phyloP scores from a whole-genome alignment of 2,113 vertebrate species.

The Microcebus tavaratra region DNA sequence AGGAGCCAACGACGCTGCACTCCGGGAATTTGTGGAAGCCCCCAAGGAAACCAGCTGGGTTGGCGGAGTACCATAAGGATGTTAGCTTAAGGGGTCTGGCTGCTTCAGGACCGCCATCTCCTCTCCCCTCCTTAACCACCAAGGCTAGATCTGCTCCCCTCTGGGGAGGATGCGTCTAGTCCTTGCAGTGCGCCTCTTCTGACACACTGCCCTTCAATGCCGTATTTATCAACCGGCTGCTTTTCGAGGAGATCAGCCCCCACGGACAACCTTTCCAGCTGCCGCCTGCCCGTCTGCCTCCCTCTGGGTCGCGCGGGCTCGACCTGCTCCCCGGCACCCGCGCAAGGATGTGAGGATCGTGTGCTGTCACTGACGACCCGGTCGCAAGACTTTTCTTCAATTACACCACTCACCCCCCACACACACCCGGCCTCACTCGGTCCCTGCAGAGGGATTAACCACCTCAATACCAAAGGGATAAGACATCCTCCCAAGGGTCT shows the following conservation, averaged over 20 bases:
- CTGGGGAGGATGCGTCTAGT: rapidly evolving
- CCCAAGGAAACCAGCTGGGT: not conserved
- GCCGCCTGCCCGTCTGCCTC: rapidly evolving
- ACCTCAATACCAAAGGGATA: not conserved
- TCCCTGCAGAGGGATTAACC: not conserved
- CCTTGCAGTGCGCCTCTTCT: not conserved
- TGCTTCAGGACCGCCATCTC: not conserved
- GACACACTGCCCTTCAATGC: not conserved
- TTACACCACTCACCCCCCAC: not conserved
- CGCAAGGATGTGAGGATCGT: not conserved
- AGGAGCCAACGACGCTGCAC: rapidly evolving
- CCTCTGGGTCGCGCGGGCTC: not conserved
- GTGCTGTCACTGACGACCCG: not conserved
- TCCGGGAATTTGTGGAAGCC: not conserved
- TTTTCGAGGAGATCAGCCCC: not conserved
- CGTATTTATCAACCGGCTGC: not conserved
- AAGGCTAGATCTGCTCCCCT: not conserved
- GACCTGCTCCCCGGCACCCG: not conserved
- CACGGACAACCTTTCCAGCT: rapidly evolving
- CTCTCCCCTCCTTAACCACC: not conserved
- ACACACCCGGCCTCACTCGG: not conserved
- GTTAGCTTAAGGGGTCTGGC: not conserved
- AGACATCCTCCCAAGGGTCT: not conserved
- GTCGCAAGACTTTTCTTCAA: not conserved
- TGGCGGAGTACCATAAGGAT: not conserved